Percentiles rank a stretch among this genome's conserved stretches.
These are phyloP conservation scores for Blennius ocellaris DNA, from an alignment of 2,113 vertebrate species.

Conservation along the genomic window DNA sequence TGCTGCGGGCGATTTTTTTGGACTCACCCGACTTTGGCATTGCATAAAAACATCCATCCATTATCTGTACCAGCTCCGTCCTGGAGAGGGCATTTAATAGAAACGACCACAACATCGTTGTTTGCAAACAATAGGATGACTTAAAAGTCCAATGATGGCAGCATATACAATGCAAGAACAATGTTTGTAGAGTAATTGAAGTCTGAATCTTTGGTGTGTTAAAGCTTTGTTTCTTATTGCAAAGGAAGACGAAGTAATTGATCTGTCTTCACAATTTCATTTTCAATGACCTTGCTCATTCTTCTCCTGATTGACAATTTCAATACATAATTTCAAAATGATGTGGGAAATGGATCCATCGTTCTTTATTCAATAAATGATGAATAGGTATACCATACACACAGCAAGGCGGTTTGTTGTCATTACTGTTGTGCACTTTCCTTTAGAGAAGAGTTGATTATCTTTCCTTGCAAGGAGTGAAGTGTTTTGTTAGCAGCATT, in stretches of 20 bases:
- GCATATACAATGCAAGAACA: not conserved
- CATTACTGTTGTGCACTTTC: not conserved
- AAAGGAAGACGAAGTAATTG: not conserved
- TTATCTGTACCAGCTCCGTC: not conserved
- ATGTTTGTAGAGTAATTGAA: not conserved
- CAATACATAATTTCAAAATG: not conserved
- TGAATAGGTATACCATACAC: no score
- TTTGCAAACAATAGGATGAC: not conserved
- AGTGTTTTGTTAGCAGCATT: not conserved
- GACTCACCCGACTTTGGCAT: slow-evolving; percentile 4
- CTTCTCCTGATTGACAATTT: not conserved
- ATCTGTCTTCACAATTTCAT: slow-evolving; percentile 7
- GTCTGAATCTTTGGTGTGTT: not conserved
- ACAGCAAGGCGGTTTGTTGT: no score
- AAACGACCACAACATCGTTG: no score
- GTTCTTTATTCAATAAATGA: no score
- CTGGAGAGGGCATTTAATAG: no score
- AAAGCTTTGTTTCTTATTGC: not conserved
- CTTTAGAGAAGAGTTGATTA: not conserved
- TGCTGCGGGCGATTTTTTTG: not conserved
- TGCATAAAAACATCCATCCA: not conserved
- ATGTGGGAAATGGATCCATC: no score
- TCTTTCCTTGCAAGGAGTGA: not conserved
- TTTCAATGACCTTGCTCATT: not conserved
- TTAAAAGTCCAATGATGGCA: not conserved